Evolutionary conservation across 37 sponge, comb jelly and placozoan genomes (phyloP), one percentile per base, ranked within the genome.

Genomic region (Axinella damicornis): DNA sequence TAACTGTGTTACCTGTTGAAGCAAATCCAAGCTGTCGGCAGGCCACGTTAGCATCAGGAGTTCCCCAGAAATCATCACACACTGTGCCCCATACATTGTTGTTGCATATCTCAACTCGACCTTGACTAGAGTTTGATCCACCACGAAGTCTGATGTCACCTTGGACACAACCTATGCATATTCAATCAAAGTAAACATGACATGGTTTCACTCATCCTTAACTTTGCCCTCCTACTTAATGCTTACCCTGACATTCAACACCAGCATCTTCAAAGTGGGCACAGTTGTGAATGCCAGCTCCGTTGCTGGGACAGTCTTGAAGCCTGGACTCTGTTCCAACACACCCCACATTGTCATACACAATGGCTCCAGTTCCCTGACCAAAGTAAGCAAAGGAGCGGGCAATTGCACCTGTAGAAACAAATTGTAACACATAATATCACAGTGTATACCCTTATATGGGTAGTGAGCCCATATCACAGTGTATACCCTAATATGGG

Each of bases 11-110:
- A 76, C 78, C 69, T 69, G 69, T 35, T 25, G 13, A 30, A 34
- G 68, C 17, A 36, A 80, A 74, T 52, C 84, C 84, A 30, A 84
- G 84, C 66, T 84, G 84, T 53, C 84, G 38, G 37, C 84, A 84
- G 53, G 33, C 84, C 21, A 84, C 76, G 33, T 22, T 74, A 64
- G 84, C 84, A 74, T 84, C 84, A 52, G 19, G 31, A 16, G n/a
- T 73, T 27, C 66, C 84, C 84, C 84, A 84, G 6, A 17, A 59
- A 53, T 84, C 84, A 84, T 84, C 84, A 74, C 84, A 84, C 24
- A 84, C 84, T 40, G 84, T 84, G 64, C 84, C 84, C 84, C 84
- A 84, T 31, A 33, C 22, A 32, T 62, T 63, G 57, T 71, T 84
- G 76, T 66, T 55, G 66, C 84, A 84, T 0, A 84, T 12, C 36